Base-by-base conservation (phyloP, 1,140 invertebrate species). In the Drosophila suzukii region DNA sequence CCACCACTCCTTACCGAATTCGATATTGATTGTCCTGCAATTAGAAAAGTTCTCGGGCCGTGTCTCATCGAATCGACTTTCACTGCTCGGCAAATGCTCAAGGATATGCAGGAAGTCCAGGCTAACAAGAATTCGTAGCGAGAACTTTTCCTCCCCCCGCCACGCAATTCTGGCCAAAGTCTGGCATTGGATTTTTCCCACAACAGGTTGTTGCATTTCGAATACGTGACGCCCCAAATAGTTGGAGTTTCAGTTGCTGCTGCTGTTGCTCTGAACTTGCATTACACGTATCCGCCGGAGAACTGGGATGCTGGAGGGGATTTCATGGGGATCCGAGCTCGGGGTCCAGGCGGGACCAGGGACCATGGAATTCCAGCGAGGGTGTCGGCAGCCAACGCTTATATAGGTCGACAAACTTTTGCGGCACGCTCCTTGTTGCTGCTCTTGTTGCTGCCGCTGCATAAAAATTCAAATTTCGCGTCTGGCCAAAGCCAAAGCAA, bases 401-500 rank as follows among this genome's bases (percentile, higher is more conserved):
- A 89, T 89, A 84, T 89, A 89, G 84, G 84, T 89, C 84, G 81
- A 84, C 84, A 89, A 89, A 89, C 84, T 89, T 89, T 89, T 78
- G 84, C 74, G 84, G 85, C 80, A 89, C 59, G 83, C 75, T 75
- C 50, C 57, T 63, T 62, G 63, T 78, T 79, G 67, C 50, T 78
- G 65, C 30, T 57, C 44, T 41, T 70, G 75, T 39, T 56, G 75
- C 73, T 53, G 55, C 54, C 41, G 75, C 72, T 77, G 77, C 84
- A 88, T 90, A 88, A 90, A 90, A 88, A 89, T 88, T 88, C 84
- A 88, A 88, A 88, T 89, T 88, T 68, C 83, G 84, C 84, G 80
- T 54, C 75, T 81, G 66, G 78, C 70, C 60, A 54, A 66, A 59
- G 59, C 58, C 56, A 65, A 72, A 72, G 57, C 38, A 70, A 61